Evolutionary conservation across 2,113 vertebrate genomes (phyloP), one percentile per base, ranked within the genome.

Genomic region (Petaurus breviceps): DNA sequence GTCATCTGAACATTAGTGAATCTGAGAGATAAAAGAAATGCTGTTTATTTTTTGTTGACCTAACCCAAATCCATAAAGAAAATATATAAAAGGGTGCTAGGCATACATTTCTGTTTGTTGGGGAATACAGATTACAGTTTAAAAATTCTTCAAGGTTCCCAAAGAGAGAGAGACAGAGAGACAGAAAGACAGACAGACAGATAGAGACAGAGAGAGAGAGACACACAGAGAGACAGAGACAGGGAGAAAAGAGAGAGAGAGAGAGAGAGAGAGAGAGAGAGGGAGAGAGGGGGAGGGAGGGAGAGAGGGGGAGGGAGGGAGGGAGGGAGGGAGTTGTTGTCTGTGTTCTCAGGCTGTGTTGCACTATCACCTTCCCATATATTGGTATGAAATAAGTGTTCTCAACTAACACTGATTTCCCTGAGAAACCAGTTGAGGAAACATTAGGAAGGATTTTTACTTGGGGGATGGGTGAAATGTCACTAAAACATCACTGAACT

Each of bases 41-140:
- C 28, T 90, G 46, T 61, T 68, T 96, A 55, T 89, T 95, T 3
- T 94, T 96, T 90, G 3, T 90, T 92, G 96, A 90, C 94, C 31
- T 91, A 93, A 53, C 52, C 61, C 68, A 37, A 93, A 95, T 93
- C 37, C 43, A 51, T 92, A 28, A 90, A 89, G 91, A 89, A 94
- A 90, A 90, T 84, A 31, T 95, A 37, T 46, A 54, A 68, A 93
- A 94, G 57, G 19, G n/a, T n/a, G 8, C 94, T 10, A 49, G 10
- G 51, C 37, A 51, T 52, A n/a, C 61, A 24, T 51, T 90, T 90
- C 46, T 50, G 89, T 50, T 51, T 90, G 24, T 47, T 47, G 47
- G 11, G 43, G 24, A 90, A 50, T 91, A 68, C 25, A 90, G 92
- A 95, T 61, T 61, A 57, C 0, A 1, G 37, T 91, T 14, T 46